Evolutionary conservation across 2,113 vertebrate species (phyloP).

Genomic region (Indicator indicator): DNA sequence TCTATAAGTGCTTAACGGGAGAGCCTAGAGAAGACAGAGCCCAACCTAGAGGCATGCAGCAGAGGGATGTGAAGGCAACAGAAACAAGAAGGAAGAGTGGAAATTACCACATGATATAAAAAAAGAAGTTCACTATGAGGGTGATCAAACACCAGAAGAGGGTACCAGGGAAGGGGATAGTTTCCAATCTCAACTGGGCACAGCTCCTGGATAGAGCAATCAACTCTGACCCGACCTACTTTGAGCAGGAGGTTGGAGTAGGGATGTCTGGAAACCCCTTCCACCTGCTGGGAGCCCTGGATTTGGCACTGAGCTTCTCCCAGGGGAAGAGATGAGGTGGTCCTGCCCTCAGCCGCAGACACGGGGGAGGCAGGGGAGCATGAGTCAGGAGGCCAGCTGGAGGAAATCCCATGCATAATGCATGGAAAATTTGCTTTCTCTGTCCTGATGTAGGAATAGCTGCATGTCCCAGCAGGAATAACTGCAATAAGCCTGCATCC

Average conservation of each 20-base stretch:
- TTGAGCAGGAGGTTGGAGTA: neutral
- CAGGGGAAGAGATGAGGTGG: neutral
- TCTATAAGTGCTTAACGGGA: neutral
- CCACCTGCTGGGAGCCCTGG: neutral
- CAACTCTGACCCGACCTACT: neutral
- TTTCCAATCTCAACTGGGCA: neutral
- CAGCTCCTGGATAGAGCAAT: neutral
- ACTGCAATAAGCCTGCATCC: neutral
- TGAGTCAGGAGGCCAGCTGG: slow-evolving; percentile 56
- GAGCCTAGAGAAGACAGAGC: neutral
- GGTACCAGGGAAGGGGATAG: neutral
- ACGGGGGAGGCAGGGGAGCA: neutral
- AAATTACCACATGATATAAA: neutral
- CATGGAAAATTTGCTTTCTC: slow-evolving; percentile 29
- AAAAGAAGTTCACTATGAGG: neutral
- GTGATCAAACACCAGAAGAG: neutral
- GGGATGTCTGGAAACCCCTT: neutral
- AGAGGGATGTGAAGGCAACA: neutral
- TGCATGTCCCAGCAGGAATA: neutral
- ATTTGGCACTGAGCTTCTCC: neutral
- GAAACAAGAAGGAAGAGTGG: neutral
- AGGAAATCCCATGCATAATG: slow-evolving; percentile 16
- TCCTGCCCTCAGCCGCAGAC: neutral
- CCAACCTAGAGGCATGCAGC: neutral
- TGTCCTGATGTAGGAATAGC: neutral